Conservation (phyloP, 2,888 invertebrate genomes). For the Pollenia griseotomentosa region DNA sequence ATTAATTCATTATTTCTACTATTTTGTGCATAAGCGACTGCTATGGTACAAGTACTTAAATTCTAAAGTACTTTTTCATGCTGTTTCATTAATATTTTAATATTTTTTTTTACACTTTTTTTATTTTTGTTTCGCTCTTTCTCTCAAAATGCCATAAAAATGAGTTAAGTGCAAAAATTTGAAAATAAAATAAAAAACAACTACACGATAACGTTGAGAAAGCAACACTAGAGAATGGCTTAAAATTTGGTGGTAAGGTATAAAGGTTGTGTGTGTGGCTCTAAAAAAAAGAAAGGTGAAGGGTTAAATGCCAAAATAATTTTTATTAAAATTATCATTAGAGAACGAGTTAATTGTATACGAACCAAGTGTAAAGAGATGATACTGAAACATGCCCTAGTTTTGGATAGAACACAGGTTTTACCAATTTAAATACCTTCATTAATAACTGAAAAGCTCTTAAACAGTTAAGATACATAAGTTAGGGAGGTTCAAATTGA, state of each 20-base stretch:
- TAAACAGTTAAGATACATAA: slow-evolving; percentile 28
- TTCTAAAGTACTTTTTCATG: slow-evolving; percentile 73
- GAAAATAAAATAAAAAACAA: slow-evolving; percentile 9
- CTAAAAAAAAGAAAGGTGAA: slow-evolving; percentile 37
- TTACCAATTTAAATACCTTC: slow-evolving; percentile 80
- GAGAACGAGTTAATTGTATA: slow-evolving; percentile 36
- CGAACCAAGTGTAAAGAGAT: background rate
- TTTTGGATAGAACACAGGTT: slow-evolving; percentile 74
- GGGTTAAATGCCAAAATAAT: slow-evolving; percentile 67
- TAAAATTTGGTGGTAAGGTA: slow-evolving; percentile 35
- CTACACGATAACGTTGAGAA: slow-evolving; percentile 46
- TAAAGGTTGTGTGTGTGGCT: slow-evolving; percentile 44
- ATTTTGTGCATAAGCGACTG: slow-evolving; percentile 28
- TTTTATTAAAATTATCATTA: slow-evolving; percentile 60
- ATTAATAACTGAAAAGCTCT: slow-evolving; percentile 80
- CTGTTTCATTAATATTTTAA: slow-evolving; percentile 75
- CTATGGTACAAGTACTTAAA: slow-evolving; percentile 43
- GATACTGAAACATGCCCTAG: background rate
- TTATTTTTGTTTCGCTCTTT: slow-evolving; percentile 2
- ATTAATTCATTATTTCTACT: slow-evolving; percentile 5
- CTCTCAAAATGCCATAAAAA: slow-evolving; percentile 61
- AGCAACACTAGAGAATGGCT: slow-evolving; percentile 33
- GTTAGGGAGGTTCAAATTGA: background rate
- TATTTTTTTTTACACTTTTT: slow-evolving; percentile 20
- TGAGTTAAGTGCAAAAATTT: slow-evolving; percentile 54